Percentiles rank a stretch among this genome's conserved stretches.
Conservation (phyloP, 2,888 invertebrate species). For the Mythimna loreyi region DNA sequence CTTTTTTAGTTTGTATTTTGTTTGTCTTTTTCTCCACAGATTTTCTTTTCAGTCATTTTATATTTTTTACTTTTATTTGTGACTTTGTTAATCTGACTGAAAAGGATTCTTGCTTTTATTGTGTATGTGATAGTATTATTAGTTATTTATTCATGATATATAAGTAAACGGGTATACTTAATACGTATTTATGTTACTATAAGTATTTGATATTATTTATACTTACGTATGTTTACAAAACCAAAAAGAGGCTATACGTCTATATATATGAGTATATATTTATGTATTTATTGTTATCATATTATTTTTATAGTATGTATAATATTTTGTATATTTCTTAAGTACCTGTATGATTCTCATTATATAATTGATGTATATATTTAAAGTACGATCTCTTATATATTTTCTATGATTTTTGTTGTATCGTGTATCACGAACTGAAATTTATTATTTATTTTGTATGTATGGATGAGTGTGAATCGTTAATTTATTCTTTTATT, state of each 20-base stretch:
- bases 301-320: conserved; percentile 22
- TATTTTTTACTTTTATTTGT: conserved; percentile 52
- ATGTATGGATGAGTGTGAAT: conserved; percentile 67
- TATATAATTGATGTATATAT: conserved; percentile 48
- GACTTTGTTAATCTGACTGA: conserved; percentile 78
- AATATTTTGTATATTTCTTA: conserved; percentile 16
- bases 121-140: conserved; percentile 65
- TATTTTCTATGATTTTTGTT: conserved; percentile 60
- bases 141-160: conserved; percentile 58
- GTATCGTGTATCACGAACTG: conserved; percentile 76
- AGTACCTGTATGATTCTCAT: conserved; percentile 46
- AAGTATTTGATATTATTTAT: conserved; percentile 23
- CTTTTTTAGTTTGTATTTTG: conserved; percentile 12
- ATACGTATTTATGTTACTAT: conserved; percentile 31
- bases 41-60: conserved; percentile 83
- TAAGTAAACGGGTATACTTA: conserved; percentile 47
- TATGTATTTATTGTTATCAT: conserved; percentile 23
- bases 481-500: conserved; percentile 64
- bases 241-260: conserved; percentile 36
- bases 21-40: conserved; percentile 59
- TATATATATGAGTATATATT: conserved; percentile 18
- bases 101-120: conserved; percentile 76
- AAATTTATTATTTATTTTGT: conserved; percentile 64
- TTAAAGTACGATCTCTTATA: conserved; percentile 60
- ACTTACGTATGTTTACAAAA: conserved; percentile 11